A percentile compares a stretch with the other conserved stretches of the same genome.
phyloP scores from a whole-genome alignment of 2,113 vertebrate genomes.

The Zosterops lateralis region DNA sequence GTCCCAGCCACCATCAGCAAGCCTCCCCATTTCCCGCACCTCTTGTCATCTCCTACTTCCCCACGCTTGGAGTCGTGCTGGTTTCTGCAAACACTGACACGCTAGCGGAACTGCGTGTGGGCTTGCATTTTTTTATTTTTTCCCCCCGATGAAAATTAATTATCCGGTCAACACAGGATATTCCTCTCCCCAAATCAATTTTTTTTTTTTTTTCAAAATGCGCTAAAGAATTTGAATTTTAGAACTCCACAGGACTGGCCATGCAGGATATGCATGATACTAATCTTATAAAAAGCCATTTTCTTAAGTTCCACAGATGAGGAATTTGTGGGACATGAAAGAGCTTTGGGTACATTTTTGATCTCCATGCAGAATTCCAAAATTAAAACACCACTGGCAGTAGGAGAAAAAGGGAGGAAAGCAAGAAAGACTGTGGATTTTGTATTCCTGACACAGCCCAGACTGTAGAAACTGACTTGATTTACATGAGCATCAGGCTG shows the following conservation, averaged over 20 bases:
- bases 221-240: not conserved
- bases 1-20: not conserved
- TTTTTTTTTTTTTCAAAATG: not conserved
- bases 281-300: not conserved
- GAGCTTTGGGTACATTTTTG: not conserved
- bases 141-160: not conserved
- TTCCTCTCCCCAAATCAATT: not conserved
- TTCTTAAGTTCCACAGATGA: not conserved
- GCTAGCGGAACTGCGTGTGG: rapidly evolving
- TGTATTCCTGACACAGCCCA: not conserved
- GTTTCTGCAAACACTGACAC: not conserved
- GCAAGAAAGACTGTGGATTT: not conserved
- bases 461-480: not conserved
- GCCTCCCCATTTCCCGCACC: rapidly evolving
- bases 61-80: rapidly evolving
- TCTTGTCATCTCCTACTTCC: rapidly evolving
- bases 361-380: not conserved
- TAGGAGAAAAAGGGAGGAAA: not conserved
- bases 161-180: not conserved
- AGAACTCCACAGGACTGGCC: not conserved
- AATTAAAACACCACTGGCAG: not conserved
- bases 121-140: not conserved
- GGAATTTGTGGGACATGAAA: not conserved
- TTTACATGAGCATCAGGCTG: not conserved
- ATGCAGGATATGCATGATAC: not conserved